Evolutionary conservation across 2,113 vertebrate genomes (phyloP), one percentile per base, ranked within the genome.

Genomic region (Chascanopsetta lugubris): DNA sequence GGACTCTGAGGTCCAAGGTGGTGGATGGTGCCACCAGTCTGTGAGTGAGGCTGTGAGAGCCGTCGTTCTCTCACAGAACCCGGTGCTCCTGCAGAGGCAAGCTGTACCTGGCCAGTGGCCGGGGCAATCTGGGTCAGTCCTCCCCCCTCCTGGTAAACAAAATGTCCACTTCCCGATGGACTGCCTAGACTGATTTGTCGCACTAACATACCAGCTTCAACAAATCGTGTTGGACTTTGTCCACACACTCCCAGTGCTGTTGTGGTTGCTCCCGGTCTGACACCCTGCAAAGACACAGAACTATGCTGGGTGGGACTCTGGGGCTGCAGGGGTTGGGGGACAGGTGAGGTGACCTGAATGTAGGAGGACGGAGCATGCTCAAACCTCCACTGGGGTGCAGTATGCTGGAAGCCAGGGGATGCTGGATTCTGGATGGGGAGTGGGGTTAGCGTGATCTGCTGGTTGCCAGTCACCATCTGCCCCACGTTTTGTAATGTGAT

Each of bases 401-500:
- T 93, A 85, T 96, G 96, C 90, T 96, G 96, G 56, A 96, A 96
- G 61, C 94, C 92, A 0, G 96, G 95, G 0, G 96, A 96, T 0
- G 92, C 92, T 0, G 95, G 94, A 77, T 88, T 96, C 0, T 94
- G 93, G 15, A 96, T 86, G 0, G 95, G 94, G 55, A 96, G 64
- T 0, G 94, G 88, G 6, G 95, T 93, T 0, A 96, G 92, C 0
- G 96, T 97, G 65, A 97, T 96, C 89, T 95, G 96, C 79, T 95
- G 96, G 87, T 93, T 96, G 58, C 93, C 93, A 2, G 91, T 83
- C 46, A 94, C 92, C 90, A 93, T 91, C 0, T 93, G 87, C 6
- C 94, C 94, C 30, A 96, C 94, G 18, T 96, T 97, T 72, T 97
- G 96, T 77, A 97, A 88, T 0, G 96, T 95, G 85, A 97, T 96